Percentiles rank a stretch among this genome's conserved stretches.
Evolutionary conservation across 1,140 invertebrate species (phyloP).

Genomic region (Medauroidea extradentata): DNA sequence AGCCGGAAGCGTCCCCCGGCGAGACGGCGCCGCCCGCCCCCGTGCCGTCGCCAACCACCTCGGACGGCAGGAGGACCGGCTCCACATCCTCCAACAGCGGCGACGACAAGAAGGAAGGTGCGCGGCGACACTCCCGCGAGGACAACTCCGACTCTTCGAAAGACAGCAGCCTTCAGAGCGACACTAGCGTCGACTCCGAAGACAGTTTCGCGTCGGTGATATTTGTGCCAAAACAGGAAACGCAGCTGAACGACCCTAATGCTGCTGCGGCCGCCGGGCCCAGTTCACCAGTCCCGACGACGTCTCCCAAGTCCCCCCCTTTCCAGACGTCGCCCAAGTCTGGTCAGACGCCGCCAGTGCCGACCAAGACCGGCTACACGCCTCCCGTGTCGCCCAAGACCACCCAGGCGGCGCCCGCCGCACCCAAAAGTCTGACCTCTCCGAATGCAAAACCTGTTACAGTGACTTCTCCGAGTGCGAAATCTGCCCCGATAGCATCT

Average conservation of each 20-base stretch:
- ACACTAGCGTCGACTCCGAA: conserved; percentile 88
- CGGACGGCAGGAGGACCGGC: conserved; percentile 28
- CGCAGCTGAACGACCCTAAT: conserved; percentile 10
- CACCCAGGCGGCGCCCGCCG: no score
- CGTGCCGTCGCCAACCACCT: conserved; percentile 13
- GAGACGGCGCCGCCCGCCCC: conserved; percentile 12
- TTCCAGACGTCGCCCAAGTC: no score
- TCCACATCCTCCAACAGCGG: conserved; percentile 9
- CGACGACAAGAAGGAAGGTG: conserved; percentile 34
- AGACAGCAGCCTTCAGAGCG: conserved; percentile 86
- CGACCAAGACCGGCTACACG: no score
- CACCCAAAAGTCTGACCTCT: no score
- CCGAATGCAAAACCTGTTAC: no score
- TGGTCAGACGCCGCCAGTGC: no score
- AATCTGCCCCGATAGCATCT: no score
- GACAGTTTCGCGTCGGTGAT: conserved; percentile 90
- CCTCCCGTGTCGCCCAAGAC: no score
- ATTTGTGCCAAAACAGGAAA: conserved; percentile 68
- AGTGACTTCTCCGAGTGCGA: no score
- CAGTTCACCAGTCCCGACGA: no score
- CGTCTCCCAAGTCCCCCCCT: neutral
- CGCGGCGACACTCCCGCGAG: conserved; percentile 66
- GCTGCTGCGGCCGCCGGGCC: neutral
- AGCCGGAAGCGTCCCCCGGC: conserved; percentile 8
- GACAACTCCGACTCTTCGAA: conserved; percentile 88